phyloP scores from a whole-genome alignment of 92 coral and sea anemone species.

The Bergia sp. region DNA sequence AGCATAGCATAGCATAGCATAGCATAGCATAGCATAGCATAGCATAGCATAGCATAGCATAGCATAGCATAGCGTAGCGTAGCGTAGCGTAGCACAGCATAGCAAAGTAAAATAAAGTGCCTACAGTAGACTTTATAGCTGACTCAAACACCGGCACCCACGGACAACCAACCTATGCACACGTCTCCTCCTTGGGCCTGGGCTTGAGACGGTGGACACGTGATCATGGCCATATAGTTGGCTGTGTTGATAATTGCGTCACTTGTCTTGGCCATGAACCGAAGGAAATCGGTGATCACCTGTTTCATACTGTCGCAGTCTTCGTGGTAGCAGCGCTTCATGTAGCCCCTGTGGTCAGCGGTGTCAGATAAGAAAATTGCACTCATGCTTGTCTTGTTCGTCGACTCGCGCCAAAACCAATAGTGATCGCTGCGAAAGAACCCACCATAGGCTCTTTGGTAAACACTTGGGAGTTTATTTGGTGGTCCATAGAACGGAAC shows the following conservation, averaged over 20 bases:
- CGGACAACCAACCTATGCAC: neutral
- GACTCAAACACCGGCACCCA: neutral
- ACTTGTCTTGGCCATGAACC: constrained; percentile 58
- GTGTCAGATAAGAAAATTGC: constrained; percentile 77
- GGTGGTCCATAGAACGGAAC: constrained; percentile 53
- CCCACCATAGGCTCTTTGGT: neutral
- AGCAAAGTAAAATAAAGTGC: no score
- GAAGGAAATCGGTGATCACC: constrained; percentile 52
- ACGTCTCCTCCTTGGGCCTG: neutral
- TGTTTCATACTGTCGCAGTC: constrained; percentile 56
- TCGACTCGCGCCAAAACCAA: constrained; percentile 54
- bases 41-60: no score
- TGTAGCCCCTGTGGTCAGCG: constrained; percentile 63
- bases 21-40: no score
- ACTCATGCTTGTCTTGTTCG: constrained; percentile 36
- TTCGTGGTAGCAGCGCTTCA: constrained; percentile 65
- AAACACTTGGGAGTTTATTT: fast-evolving
- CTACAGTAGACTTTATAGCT: no score
- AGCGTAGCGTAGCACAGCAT: no score
- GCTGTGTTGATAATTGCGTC: constrained; percentile 58
- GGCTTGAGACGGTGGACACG: neutral
- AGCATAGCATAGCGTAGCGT: no score
- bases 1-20: no score
- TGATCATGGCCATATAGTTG: constrained; percentile 45
- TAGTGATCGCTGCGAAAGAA: constrained; percentile 71